Percentiles rank a stretch among this genome's conserved stretches.
phyloP scores from a whole-genome alignment of 2,888 invertebrate genomes.

The Auanema freiburgensis region DNA sequence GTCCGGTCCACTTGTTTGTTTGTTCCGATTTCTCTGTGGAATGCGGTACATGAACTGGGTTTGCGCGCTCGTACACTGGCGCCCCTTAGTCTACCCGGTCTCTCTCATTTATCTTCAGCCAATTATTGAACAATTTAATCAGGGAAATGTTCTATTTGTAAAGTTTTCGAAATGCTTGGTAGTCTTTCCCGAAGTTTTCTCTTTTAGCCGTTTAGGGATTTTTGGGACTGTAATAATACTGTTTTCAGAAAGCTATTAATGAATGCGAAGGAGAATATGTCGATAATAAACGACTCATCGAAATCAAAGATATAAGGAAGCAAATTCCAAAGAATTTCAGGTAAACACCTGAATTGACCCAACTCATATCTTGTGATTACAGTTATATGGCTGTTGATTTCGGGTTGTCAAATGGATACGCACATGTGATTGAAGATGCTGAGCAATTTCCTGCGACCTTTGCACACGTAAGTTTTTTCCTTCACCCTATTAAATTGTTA shows the following conservation, averaged over 20 bases:
- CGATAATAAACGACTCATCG: slow-evolving; percentile 86
- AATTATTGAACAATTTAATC: no score
- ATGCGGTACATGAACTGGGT: slow-evolving; percentile 6
- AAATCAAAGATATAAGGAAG: slow-evolving; percentile 74
- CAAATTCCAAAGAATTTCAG: slow-evolving; percentile 84
- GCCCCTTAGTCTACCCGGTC: slow-evolving; percentile 3
- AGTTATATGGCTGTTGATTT: slow-evolving; percentile 94
- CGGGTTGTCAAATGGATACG: slow-evolving; percentile 84
- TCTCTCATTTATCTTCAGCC: not conserved
- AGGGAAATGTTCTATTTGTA: no score
- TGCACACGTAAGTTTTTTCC: slow-evolving; percentile 75
- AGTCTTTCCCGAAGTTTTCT: slow-evolving; percentile 2
- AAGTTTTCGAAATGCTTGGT: slow-evolving; percentile 7
- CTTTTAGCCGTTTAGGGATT: slow-evolving; percentile 3
- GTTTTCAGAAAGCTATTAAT: slow-evolving; percentile 80
- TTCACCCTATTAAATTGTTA: not conserved
- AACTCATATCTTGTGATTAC: slow-evolving; percentile 11
- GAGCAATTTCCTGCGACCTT: slow-evolving; percentile 82
- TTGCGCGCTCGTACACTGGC: slow-evolving; percentile 1
- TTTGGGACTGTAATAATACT: not conserved
- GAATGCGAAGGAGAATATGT: slow-evolving; percentile 95
- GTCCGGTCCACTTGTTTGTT: not conserved
- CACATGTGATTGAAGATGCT: slow-evolving; percentile 94
- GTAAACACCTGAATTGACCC: not conserved
- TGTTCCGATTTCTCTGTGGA: slow-evolving; percentile 1